Evolutionary conservation across 1,140 invertebrate species (phyloP).

Genomic region (Neuroterus valhalla): DNA sequence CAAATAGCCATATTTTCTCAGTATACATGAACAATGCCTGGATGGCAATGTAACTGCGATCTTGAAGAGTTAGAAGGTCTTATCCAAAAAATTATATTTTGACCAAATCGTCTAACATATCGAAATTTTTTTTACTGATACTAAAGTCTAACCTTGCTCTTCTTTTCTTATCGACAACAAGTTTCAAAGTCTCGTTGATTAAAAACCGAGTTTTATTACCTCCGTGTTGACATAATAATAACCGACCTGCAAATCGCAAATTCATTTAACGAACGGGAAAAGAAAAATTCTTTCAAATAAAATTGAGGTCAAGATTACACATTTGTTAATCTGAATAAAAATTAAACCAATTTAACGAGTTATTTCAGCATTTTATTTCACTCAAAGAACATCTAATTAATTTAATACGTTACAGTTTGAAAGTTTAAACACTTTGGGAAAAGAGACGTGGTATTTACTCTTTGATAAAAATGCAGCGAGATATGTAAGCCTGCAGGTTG

Average conservation of each 20-base stretch:
- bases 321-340: too few species aligned
- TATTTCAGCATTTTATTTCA: too few species aligned
- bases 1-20: too few species aligned
- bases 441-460: not conserved
- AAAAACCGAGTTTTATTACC: not conserved
- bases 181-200: not conserved
- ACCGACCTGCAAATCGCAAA: not conserved
- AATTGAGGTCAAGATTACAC: not conserved
- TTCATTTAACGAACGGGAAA: not conserved
- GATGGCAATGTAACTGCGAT: not conserved
- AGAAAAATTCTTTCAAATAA: not conserved
- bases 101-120: not conserved
- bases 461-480: slow-evolving; percentile 2
- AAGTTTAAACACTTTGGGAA: not conserved
- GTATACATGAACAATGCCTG: too few species aligned
- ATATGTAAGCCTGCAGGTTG: not conserved
- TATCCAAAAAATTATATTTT: too few species aligned
- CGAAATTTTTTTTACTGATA: slow-evolving; percentile 14
- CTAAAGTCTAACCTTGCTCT: not conserved
- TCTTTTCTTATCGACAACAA: not conserved
- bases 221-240: not conserved
- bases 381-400: too few species aligned
- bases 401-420: too few species aligned
- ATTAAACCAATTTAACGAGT: too few species aligned
- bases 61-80: too few species aligned